Conservation (phyloP, 2,888 invertebrate genomes). For the Palloptera scutellata region DNA sequence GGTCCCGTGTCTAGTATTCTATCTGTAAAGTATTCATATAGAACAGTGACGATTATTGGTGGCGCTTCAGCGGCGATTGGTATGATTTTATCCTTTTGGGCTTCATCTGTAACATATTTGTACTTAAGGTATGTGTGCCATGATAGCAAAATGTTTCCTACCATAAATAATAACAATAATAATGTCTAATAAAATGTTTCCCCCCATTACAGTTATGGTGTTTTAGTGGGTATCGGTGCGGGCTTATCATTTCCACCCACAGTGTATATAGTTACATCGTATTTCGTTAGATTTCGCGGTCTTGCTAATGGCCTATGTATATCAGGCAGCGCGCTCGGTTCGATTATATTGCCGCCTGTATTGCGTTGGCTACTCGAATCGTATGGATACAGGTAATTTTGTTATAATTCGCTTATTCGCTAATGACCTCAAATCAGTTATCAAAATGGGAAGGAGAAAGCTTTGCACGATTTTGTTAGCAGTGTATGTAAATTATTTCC, state of each 20-base stretch:
- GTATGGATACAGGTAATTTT: conserved; percentile 73
- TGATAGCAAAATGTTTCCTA: not conserved
- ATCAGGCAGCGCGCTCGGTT: conserved; percentile 86
- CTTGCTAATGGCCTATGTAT: conserved; percentile 89
- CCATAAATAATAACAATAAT: not conserved
- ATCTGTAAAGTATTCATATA: conserved; percentile 83
- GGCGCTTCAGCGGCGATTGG: conserved; percentile 84
- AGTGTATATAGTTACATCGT: conserved; percentile 88
- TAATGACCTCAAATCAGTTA: no score
- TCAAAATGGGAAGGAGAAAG: no score
- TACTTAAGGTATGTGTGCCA: conserved; percentile 74
- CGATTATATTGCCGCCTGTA: conserved; percentile 83
- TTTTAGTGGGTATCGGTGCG: conserved; percentile 83
- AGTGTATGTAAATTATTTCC: no score
- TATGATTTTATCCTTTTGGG: conserved; percentile 84
- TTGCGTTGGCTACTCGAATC: conserved; percentile 74
- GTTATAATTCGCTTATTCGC: no score
- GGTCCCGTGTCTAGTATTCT: conserved; percentile 86
- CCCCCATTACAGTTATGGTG: conserved; percentile 72
- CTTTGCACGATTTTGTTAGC: no score
- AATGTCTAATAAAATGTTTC: not conserved
- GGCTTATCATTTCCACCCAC: conserved; percentile 89
- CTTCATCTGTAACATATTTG: conserved; percentile 79
- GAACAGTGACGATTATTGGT: conserved; percentile 83
- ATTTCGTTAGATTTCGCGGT: conserved; percentile 80